A percentile compares a stretch with the other conserved stretches of the same genome.
Evolutionary conservation across 1,140 invertebrate genomes (phyloP).

Genomic region (Zaprionus davidi): DNA sequence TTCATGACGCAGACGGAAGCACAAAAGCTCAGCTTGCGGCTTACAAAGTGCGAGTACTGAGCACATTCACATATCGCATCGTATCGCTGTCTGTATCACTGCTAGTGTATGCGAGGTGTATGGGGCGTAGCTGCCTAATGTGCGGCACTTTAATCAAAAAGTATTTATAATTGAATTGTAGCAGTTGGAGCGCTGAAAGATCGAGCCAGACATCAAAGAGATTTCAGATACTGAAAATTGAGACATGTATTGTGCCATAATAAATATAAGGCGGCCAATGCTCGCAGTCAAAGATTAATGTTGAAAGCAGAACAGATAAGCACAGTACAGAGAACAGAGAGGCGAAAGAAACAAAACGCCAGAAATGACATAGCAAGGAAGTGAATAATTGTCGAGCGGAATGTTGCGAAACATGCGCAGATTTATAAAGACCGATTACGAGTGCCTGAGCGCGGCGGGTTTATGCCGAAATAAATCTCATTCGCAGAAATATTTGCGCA

Average conservation of each 20-base stretch:
- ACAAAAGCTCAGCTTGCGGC: constrained; percentile 37
- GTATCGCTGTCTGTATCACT: constrained; percentile 45
- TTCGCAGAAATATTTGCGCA: neutral
- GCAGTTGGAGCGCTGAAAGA: constrained; percentile 58
- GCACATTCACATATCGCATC: neutral
- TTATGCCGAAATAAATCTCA: neutral
- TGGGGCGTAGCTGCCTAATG: constrained; percentile 60
- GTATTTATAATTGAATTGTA: constrained; percentile 73
- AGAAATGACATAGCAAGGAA: constrained; percentile 48
- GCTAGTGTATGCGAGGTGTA: constrained; percentile 13
- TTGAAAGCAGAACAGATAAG: constrained; percentile 56
- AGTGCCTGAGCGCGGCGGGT: neutral
- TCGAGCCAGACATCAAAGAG: constrained; percentile 52
- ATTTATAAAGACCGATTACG: constrained; percentile 11
- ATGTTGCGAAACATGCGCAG: constrained; percentile 17
- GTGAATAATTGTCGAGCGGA: constrained; percentile 43
- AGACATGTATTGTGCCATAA: constrained; percentile 32
- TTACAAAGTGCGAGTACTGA: constrained; percentile 13
- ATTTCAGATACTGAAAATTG: constrained; percentile 58
- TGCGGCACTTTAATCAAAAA: constrained; percentile 63
- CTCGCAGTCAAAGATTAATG: constrained; percentile 58
- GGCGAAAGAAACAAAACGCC: neutral
- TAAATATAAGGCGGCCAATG: constrained; percentile 16
- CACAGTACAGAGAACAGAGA: neutral
- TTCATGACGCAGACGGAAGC: constrained; percentile 52